Evolutionary conservation across 1,140 invertebrate genomes (phyloP).

Genomic region (Dolichoris vasculosae): DNA sequence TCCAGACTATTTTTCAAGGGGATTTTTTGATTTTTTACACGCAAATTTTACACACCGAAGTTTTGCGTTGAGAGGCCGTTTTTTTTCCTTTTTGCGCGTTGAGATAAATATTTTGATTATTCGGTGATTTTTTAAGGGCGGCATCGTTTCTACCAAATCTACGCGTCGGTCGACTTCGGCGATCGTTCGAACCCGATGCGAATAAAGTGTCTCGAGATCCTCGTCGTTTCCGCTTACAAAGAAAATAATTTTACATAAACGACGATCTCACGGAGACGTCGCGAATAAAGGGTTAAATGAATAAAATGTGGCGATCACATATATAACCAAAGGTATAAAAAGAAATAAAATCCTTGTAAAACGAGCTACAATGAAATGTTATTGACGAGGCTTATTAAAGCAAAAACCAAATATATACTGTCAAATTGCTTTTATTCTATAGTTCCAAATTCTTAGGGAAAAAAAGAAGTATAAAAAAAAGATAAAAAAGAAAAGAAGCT

Average conservation of each 20-base stretch:
- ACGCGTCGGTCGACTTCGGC: background rate
- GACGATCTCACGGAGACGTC: background rate
- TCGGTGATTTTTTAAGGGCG: background rate
- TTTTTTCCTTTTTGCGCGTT: too few species aligned
- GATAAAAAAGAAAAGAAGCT: too few species aligned
- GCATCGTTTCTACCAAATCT: background rate
- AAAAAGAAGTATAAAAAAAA: background rate
- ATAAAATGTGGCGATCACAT: constrained; percentile 8
- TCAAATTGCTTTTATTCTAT: constrained; percentile 49
- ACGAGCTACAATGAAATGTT: constrained; percentile 50
- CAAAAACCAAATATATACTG: constrained; percentile 33
- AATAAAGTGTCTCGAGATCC: constrained; percentile 9
- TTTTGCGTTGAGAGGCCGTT: too few species aligned
- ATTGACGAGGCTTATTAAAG: constrained; percentile 43
- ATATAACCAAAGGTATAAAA: constrained; percentile 25
- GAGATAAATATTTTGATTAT: background rate
- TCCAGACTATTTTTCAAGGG: too few species aligned
- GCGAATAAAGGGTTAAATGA: background rate
- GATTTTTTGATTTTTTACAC: too few species aligned
- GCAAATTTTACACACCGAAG: too few species aligned
- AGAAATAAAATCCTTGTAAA: constrained; percentile 46
- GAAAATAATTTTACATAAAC: background rate
- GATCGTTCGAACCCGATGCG: background rate
- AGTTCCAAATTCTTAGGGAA: background rate
- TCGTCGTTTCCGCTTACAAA: background rate